These are phyloP conservation scores for Antennarius striatus DNA, from an alignment of 2,113 vertebrate species.

Conservation along the genomic window DNA sequence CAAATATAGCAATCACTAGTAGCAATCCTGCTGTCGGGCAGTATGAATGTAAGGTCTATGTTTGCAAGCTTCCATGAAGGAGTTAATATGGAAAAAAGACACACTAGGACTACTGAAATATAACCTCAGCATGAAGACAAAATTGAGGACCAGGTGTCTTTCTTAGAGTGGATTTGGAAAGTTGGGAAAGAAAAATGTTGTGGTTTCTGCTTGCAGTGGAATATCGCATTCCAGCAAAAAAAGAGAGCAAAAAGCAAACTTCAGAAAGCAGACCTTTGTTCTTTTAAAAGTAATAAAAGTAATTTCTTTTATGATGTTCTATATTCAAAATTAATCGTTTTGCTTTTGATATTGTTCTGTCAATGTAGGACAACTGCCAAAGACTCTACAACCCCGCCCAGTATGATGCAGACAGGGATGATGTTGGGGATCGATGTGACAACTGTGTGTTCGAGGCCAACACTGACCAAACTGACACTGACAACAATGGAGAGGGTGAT, in stretches of 20 bases:
- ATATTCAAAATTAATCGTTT: constrained; percentile 44
- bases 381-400: constrained; percentile 95
- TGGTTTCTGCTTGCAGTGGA: constrained; percentile 50
- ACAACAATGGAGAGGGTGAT: constrained; percentile 95
- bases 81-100: constrained; percentile 52
- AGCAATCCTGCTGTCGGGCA: constrained; percentile 57
- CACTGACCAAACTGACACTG: constrained; percentile 94
- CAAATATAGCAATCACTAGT: constrained; percentile 64
- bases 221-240: constrained; percentile 54
- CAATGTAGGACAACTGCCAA: constrained; percentile 92
- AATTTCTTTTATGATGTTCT: constrained; percentile 5
- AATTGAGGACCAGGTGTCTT: constrained; percentile 47
- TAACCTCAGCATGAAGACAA: constrained; percentile 48
- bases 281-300: too few relatives aligned
- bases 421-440: constrained; percentile 94
- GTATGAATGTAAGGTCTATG: constrained; percentile 46
- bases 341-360: constrained; percentile 73
- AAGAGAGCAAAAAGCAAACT: constrained; percentile 14
- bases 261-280: constrained; percentile 30
- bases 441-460: constrained; percentile 97
- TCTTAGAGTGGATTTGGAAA: constrained; percentile 65
- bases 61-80: constrained; percentile 39
- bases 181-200: constrained; percentile 57
- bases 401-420: constrained; percentile 94
- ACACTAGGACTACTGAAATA: constrained; percentile 45